These are phyloP conservation scores for Hydraecia micacea DNA, from an alignment of 2,888 invertebrate species.

Conservation along the genomic window DNA sequence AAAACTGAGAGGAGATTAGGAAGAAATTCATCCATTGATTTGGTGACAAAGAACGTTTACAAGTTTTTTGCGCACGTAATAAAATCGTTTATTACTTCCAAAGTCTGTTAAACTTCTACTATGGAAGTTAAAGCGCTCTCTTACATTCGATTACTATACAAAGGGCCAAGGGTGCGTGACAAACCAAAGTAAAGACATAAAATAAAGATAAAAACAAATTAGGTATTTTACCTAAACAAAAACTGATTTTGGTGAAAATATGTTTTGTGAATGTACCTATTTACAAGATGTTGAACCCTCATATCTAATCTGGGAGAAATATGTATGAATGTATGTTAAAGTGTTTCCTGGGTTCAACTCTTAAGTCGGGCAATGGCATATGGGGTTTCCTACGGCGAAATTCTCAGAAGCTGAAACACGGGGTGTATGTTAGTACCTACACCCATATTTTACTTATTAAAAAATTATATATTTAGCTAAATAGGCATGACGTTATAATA, in stretches of 20 bases:
- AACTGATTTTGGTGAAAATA: not conserved
- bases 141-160: not conserved
- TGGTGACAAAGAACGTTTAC: not conserved
- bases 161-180: not conserved
- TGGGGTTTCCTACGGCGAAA: not conserved
- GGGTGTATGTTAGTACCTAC: not conserved
- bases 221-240: not conserved
- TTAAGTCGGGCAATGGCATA: not conserved
- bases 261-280: not conserved
- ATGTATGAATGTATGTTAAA: not conserved
- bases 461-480: not conserved
- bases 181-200: not conserved
- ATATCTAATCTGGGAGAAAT: not conserved
- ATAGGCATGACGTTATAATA: not conserved
- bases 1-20: slow-evolving; percentile 14
- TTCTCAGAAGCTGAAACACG: not conserved
- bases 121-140: not conserved
- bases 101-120: not conserved
- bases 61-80: not conserved
- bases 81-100: not conserved
- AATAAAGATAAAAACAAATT: not conserved
- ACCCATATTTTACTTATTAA: too few species aligned
- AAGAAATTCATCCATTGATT: not conserved
- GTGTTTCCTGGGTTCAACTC: not conserved
- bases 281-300: not conserved